These are phyloP conservation scores for Serripes groenlandicus DNA, from an alignment of 2,888 invertebrate species.

Conservation along the genomic window DNA sequence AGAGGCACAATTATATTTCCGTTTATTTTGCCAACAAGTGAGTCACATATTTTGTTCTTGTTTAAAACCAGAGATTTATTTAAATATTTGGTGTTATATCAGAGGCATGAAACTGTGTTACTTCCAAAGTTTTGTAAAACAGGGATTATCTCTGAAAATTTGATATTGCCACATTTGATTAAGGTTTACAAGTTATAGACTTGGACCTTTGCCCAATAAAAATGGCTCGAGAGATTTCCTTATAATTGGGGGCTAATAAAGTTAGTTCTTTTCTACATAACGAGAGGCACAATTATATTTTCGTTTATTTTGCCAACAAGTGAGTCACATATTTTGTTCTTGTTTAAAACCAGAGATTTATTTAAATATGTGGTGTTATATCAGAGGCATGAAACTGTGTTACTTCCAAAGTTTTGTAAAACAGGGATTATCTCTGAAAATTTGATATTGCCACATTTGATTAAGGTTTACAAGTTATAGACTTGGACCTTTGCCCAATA, in stretches of 20 bases:
- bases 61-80: too few relatives aligned
- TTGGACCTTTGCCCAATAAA: background rate
- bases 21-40: too few relatives aligned
- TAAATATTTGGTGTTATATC: too few relatives aligned
- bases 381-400: background rate
- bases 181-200: background rate
- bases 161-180: background rate
- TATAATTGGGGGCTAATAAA: too few relatives aligned
- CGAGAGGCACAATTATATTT: too few relatives aligned
- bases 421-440: background rate
- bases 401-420: background rate
- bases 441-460: background rate
- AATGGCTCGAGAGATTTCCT: background rate
- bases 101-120: background rate
- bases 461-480: background rate
- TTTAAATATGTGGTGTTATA: too few relatives aligned
- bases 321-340: too few relatives aligned
- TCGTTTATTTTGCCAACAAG: too few relatives aligned
- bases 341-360: too few relatives aligned
- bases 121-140: background rate
- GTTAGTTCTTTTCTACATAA: too few relatives aligned
- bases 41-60: too few relatives aligned
- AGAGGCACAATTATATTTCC: too few relatives aligned
- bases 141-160: background rate
- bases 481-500: background rate